Base-by-base conservation (phyloP, 2,113 vertebrate genomes). In the Microcebus griseorufus region DNA sequence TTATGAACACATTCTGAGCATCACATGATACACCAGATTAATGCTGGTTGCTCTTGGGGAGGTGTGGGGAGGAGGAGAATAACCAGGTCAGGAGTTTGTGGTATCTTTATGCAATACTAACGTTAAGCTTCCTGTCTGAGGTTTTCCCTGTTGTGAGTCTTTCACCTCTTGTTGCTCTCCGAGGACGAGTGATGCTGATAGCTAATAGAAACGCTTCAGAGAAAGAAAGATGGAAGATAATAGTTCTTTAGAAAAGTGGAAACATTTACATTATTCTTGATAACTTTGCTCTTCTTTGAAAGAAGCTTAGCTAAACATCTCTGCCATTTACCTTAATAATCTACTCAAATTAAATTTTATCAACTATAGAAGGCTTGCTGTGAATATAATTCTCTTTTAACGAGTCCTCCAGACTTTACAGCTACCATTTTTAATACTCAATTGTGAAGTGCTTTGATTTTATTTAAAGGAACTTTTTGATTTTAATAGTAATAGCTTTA, bases 71-170 rank as follows among this genome's bases (percentile, higher is more conserved):
- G 76, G 92, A 79, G 34, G 82, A 55, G 27, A 78, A 79, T 92
- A 95, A 96, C 90, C 93, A 98, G 98, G 98, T 98, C 98, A 99
- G 98, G 98, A 98, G 98, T 98, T 98, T 94, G 98, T 91, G 95
- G 92, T 94, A 91, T 97, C 97, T 98, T 97, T 95, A 93, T 97
- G 98, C 84, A 96, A 42, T 87, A 42, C 97, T 73, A 78, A 95
- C 16, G 39, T 94, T 93, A 67, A 93, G 64, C 88, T 97, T 98
- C 93, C 97, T 97, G 96, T 97, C 96, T 97, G 97, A 97, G 97
- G 97, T 98, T 98, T 97, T 92, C 95, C 94, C 79, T 58, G 22
- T 75, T 88, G 64, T 72, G 48, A 86, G 67, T 55, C 70, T 93
- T 85, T 94, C 67, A 95, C 65, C 80, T 94, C 76, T 93, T 96